phyloP scores from a whole-genome alignment of 92 coral and sea anemone species.

The Meandrina meandrites region DNA sequence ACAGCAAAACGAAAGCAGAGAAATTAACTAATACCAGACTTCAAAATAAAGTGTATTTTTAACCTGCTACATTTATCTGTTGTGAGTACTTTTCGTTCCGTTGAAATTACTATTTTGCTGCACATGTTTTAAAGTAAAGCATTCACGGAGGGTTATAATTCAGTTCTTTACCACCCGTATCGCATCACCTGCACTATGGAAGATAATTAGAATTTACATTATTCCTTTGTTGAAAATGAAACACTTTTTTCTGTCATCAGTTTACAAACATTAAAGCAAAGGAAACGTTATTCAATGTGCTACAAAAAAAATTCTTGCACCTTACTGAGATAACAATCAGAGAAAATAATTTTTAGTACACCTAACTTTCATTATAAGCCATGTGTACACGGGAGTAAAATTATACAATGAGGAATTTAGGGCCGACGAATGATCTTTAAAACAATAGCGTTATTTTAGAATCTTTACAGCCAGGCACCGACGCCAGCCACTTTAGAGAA shows the following conservation, averaged over 20 bases:
- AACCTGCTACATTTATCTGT: too few species aligned
- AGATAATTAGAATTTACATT: not conserved
- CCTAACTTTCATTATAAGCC: not conserved
- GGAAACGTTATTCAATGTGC: not conserved
- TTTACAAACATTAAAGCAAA: not conserved
- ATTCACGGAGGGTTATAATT: not conserved
- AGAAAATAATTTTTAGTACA: not conserved
- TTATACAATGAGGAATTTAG: not conserved
- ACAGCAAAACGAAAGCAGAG: not conserved
- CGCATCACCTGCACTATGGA: slow-evolving; percentile 7
- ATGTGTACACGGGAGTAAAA: not conserved
- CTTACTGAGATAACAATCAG: not conserved
- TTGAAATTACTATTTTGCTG: not conserved
- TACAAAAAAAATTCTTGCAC: not conserved
- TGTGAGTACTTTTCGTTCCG: not conserved
- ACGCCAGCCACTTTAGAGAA: too few species aligned
- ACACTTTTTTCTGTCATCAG: not conserved
- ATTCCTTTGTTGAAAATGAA: not conserved
- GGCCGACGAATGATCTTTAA: not conserved
- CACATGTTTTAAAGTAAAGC: not conserved
- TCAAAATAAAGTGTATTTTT: not conserved
- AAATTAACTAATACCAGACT: not conserved
- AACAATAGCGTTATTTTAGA: not conserved
- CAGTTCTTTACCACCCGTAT: slow-evolving; percentile 5
- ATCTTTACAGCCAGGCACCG: not conserved